Evolutionary conservation across 2,888 invertebrate genomes (phyloP).

Genomic region (Conus canariensis): DNA sequence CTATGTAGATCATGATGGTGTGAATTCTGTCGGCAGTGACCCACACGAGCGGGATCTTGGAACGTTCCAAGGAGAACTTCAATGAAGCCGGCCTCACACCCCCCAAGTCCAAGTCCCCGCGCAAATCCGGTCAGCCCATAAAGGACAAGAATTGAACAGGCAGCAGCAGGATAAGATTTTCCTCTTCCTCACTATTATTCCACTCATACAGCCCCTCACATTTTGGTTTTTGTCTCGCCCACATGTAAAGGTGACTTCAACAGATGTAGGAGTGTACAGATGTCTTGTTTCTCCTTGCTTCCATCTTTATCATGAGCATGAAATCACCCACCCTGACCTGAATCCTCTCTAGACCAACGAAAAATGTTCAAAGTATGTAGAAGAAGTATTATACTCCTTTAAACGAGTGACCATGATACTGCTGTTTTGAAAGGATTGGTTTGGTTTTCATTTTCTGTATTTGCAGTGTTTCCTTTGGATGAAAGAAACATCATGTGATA

Average conservation of each 20-base stretch:
- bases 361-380: background rate
- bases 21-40: conserved; percentile 38
- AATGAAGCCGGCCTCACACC: conserved; percentile 41
- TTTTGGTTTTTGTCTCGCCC: too few species aligned
- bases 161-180: background rate
- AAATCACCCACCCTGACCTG: background rate
- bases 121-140: conserved; percentile 21
- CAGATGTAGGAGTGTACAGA: background rate
- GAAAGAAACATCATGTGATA: background rate
- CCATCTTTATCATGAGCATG: background rate
- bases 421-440: background rate
- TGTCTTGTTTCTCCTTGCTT: background rate
- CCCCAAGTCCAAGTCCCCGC: conserved; percentile 45
- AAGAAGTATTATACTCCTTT: background rate
- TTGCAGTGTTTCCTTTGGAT: background rate
- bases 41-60: conserved; percentile 46
- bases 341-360: background rate
- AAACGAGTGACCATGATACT: background rate
- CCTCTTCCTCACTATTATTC: background rate
- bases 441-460: background rate
- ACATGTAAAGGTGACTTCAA: background rate
- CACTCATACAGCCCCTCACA: background rate
- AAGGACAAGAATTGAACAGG: conserved; percentile 31
- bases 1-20: too few species aligned
- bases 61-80: conserved; percentile 50